Percentiles rank a stretch among this genome's conserved stretches.
These are phyloP conservation scores for Myxocyprinus asiaticus DNA, from an alignment of 2,113 vertebrate genomes.

Conservation along the genomic window DNA sequence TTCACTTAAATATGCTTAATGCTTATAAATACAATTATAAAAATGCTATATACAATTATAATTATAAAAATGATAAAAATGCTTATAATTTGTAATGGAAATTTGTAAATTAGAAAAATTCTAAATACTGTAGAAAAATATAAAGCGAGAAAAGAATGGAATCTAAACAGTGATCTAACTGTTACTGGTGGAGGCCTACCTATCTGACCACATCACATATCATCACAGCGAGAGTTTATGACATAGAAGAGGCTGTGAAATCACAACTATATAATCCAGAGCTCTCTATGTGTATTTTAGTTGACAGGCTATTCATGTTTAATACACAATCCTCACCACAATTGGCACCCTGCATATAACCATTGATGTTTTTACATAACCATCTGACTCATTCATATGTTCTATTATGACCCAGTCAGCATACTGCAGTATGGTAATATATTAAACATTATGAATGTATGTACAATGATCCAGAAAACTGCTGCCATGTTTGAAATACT, in stretches of 20 bases:
- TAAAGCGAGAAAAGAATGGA: no score
- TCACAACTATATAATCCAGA: slow-evolving; percentile 10
- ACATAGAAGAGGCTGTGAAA: neutral
- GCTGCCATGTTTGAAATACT: neutral
- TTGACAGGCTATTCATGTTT: neutral
- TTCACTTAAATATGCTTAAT: no score
- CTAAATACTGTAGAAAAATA: no score
- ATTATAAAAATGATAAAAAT: no score
- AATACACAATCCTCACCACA: neutral
- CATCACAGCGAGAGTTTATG: slow-evolving; percentile 8
- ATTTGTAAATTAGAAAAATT: no score
- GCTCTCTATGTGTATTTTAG: neutral
- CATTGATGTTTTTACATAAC: slow-evolving; percentile 11
- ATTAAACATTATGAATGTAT: slow-evolving; percentile 27
- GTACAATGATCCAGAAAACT: slow-evolving; percentile 15
- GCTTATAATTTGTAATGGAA: no score
- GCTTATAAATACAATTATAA: no score
- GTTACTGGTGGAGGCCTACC: neutral
- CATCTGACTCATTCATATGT: no score
- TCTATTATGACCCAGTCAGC: neutral
- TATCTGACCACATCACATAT: slow-evolving; percentile 1
- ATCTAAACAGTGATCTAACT: no score
- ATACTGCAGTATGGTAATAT: slow-evolving; percentile 32
- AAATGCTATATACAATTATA: no score
- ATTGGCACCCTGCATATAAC: slow-evolving; percentile 21